Base-by-base conservation (phyloP, 2,797 vertebrate species). In the Galago senegalensis region DNA sequence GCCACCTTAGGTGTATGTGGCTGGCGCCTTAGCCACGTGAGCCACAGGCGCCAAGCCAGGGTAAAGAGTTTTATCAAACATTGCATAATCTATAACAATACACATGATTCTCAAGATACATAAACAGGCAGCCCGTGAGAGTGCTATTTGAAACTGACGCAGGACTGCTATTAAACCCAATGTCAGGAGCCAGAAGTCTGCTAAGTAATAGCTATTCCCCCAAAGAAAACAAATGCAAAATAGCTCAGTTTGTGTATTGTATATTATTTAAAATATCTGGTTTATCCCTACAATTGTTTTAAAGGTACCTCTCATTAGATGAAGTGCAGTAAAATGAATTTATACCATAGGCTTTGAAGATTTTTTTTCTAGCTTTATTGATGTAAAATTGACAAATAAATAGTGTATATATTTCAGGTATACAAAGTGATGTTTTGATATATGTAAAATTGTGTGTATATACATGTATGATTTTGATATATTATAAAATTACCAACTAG, bases 261-360 rank as follows among this genome's bases (percentile, higher is more conserved):
- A 72, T 49, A 69, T 60, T 72, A 86, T 85, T 88, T 92, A 89
- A 93, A 95, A 65, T 65, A 65, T 65, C 86, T 65, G 60, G 13
- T 91, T 94, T 84, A 88, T 94, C 87, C 21, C 87, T 96, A 63
- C 1, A 83, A 17, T 72, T 93, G 2, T 93, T 95, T 86, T 46
- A 70, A 92, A 86, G 73, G 79, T 31, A 40, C 49, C 37, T 49
- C 40, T 92, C 37, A 77, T 27, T 79, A 16, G 46, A 63, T 79
- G 9, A 40, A 79, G 21, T 49, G 10, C 60, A 95, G 89, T 93
- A 92, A 89, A 77, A 61, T 70, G 31, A 79, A 25, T 82, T 80
- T 79, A 6, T 49, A 12, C 17, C 91, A 11, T 81, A 70, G 76
- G n/a, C 72, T 89, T 93, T 87, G 31, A 14, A 3, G 8, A 43